Evolutionary conservation across 1,140 invertebrate species (phyloP).

Genomic region (Drosophila tropicalis): DNA sequence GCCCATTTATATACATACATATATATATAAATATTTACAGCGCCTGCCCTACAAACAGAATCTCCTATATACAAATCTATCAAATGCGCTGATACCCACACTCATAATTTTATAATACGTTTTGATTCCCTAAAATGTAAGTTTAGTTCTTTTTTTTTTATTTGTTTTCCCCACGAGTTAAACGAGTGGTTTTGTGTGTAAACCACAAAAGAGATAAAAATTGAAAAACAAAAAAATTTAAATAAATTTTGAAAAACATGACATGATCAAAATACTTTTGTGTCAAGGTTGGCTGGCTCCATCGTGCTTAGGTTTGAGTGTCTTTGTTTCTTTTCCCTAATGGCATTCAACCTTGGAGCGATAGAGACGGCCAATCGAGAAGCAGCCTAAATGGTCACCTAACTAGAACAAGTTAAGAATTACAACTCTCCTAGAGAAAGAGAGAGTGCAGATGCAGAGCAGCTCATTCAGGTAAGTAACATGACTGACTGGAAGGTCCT

Average conservation of each 20-base stretch:
- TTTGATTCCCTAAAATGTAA: slow-evolving; percentile 2
- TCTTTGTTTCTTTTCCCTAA: slow-evolving; percentile 31
- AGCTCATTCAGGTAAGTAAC: no score
- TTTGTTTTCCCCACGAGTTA: slow-evolving; percentile 35
- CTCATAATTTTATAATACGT: slow-evolving; percentile 1
- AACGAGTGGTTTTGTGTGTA: no score
- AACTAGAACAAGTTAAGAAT: background rate
- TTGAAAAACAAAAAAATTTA: slow-evolving; percentile 25
- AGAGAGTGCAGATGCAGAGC: no score
- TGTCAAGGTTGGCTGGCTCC: slow-evolving; percentile 40
- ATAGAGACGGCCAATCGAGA: slow-evolving; percentile 59
- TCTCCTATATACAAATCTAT: background rate
- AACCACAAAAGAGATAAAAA: slow-evolving; percentile 39
- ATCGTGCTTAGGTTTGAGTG: slow-evolving; percentile 77
- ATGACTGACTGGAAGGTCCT: no score
- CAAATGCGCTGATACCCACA: background rate
- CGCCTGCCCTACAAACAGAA: background rate
- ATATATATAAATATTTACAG: slow-evolving; percentile 15
- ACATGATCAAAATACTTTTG: background rate
- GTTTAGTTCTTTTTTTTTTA: slow-evolving; percentile 17
- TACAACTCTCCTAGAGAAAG: no score
- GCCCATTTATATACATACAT: slow-evolving; percentile 37
- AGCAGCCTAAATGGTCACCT: slow-evolving; percentile 38
- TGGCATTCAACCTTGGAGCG: slow-evolving; percentile 71
- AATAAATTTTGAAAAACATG: slow-evolving; percentile 60